Evolutionary conservation across 2,113 vertebrate genomes (phyloP), one percentile per base, ranked within the genome.

Genomic region (Megatriorchis doriae): DNA sequence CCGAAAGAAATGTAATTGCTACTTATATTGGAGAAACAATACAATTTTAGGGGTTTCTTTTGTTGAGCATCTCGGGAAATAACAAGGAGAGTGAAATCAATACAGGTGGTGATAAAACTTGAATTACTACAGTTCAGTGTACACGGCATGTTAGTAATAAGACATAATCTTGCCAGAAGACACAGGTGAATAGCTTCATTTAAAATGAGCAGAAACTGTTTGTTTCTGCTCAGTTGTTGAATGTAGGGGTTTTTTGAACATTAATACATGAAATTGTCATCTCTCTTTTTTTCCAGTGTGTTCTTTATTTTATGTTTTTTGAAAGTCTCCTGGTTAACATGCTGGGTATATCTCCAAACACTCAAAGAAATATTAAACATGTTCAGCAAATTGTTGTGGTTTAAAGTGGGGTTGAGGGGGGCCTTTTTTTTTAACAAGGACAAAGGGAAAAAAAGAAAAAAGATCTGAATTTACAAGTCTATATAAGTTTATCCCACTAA

Each of bases 31-130:
- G 61, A 93, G 68, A 86, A 92, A 81, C 29, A 81, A 77, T 77
- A 73, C 17, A 29, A 15, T 81, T 93, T 81, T 93, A 81, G 67
- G 27, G 5, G 9, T 52, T 93, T 94, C 36, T 88, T 86, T 90
- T 81, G 42, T 67, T 81, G 79, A 86, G 72, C 56, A 78, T 88
- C 43, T 95, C 16, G 88, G 85, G 72, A 94, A 95, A 81, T 91
- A 86, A 93, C 45, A 50, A 53, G 34, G 53, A 38, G 11, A 47
- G 29, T 66, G 18, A 92, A 95, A 94, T 92, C 71, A 78, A 63
- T 87, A 87, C 21, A 79, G 48, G 66, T 83, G 62, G 18, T 83
- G 79, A 83, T 92, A 71, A 88, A 96, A 78, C 29, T 45, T 83
- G 72, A 95, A 71, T 81, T 88, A 63, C 67, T 62, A 42, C 32